These are phyloP conservation scores for Anoplopoma fimbria DNA, from an alignment of 2,113 vertebrate genomes.

Conservation along the genomic window DNA sequence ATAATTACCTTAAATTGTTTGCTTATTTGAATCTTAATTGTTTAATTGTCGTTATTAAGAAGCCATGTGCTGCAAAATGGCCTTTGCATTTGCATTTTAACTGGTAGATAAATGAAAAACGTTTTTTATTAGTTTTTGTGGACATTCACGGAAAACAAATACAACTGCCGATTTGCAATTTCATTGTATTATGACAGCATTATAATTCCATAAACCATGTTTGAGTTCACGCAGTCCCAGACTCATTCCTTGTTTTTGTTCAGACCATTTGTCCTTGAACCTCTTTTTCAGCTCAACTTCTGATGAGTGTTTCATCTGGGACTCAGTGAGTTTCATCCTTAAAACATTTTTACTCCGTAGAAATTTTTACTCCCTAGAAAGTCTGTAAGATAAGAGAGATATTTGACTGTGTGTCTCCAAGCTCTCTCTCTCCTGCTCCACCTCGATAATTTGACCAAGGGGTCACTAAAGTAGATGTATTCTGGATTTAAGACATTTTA, in stretches of 20 bases:
- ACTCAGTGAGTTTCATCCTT: not conserved
- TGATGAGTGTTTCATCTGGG: not conserved
- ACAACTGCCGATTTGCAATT: not conserved
- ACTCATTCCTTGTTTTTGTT: not conserved
- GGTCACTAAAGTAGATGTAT: not conserved
- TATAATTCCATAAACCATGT: not conserved
- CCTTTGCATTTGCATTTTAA: not conserved
- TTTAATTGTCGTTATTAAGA: not conserved
- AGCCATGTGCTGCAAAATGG: not conserved
- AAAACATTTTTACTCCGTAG: not conserved
- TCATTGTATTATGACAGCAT: not conserved
- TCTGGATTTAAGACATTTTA: not conserved
- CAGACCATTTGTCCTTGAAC: not conserved
- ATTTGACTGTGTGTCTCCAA: slow-evolving; percentile 2
- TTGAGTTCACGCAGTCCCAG: not conserved
- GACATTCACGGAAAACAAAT: not conserved
- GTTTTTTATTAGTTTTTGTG: not conserved
- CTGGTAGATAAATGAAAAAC: too few relatives aligned
- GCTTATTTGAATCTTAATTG: not conserved
- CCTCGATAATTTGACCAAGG: not conserved
- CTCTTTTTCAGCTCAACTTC: not conserved
- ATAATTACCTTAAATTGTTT: not conserved
- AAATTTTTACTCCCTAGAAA: too few relatives aligned
- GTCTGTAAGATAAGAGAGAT: not conserved
- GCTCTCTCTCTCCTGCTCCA: not conserved